Evolutionary conservation across 2,888 invertebrate species (phyloP).

Genomic region (Petrolisthes cinctipes): DNA sequence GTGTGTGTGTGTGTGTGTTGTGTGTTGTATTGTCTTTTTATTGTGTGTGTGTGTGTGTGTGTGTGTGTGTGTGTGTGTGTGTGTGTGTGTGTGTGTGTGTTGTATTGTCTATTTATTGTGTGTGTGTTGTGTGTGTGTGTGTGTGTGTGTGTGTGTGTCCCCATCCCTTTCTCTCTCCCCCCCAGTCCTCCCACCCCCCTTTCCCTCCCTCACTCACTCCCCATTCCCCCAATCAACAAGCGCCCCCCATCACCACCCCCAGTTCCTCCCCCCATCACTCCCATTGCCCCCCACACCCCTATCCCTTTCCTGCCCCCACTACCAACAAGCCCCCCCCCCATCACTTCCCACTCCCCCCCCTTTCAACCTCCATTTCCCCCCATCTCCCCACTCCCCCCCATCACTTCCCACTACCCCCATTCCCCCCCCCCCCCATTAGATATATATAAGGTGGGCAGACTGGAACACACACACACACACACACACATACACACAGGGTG

Average conservation of each 20-base stretch:
- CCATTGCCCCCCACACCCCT: background rate
- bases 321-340: background rate
- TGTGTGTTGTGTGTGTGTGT: too few species aligned
- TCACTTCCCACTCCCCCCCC: background rate
- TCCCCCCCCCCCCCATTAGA: background rate
- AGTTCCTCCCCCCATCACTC: background rate
- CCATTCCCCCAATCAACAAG: background rate
- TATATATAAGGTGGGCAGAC: too few species aligned
- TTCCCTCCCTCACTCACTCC: background rate
- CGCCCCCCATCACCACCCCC: background rate
- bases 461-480: background rate
- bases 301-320: background rate
- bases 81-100: too few species aligned
- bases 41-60: too few species aligned
- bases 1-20: too few species aligned
- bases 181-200: background rate
- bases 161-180: too few species aligned
- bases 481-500: too few species aligned
- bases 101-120: too few species aligned
- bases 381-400: background rate
- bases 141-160: too few species aligned
- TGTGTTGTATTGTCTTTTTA: too few species aligned
- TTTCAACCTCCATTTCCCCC: background rate
- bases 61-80: too few species aligned
- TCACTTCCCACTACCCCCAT: background rate